Base-by-base conservation (phyloP, 1,140 invertebrate species). In the Zaprionus africanus region DNA sequence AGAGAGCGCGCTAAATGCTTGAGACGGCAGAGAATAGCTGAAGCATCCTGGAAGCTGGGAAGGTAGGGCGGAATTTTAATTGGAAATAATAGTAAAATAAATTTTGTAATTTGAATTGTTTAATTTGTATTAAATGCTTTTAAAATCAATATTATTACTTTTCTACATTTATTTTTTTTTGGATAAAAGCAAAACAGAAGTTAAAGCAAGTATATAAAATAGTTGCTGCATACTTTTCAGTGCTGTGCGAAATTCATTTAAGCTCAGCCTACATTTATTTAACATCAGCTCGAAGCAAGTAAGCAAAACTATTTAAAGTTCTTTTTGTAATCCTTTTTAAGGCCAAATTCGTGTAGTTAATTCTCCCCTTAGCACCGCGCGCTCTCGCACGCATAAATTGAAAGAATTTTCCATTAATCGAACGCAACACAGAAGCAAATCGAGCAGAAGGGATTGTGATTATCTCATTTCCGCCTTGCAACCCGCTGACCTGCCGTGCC, bases 391-490 rank as follows among this genome's bases (percentile, higher is more conserved):
- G 28, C 46, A 51, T 63, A 54, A 54, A 54, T 9, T 53, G 49
- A 54, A 31, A 34, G 5, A 12, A 56, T 31, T 56, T 41, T 61
- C 12, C 11, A 56, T 15, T 19, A 22, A 24, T 7, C 41, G 51
- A 26, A 28, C 17, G 31, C 53, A 41, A 49, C 19, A 34, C 24
- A 46, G n/a, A 13, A 49, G 26, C 17, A 71, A 76, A 71, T 71
- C 58, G 67, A 53, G 59, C 41, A 41, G 24, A 66, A 65, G 56
- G 41, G 11, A 58, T 31, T 49, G n/a, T 28, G 26, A 49, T 59
- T 66, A 46, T 51, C 36, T 67, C 74, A 22, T 31, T 65, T 54
- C 15, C 22, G 34, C 26, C 17, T 9, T 12, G 28, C 26, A 62
- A 46, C 53, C 17, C 60, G 54, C 41, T 3, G 41, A 46, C 41